Evolutionary conservation across 2,797 vertebrate genomes (phyloP).

Genomic region (Micromesistius poutassou): DNA sequence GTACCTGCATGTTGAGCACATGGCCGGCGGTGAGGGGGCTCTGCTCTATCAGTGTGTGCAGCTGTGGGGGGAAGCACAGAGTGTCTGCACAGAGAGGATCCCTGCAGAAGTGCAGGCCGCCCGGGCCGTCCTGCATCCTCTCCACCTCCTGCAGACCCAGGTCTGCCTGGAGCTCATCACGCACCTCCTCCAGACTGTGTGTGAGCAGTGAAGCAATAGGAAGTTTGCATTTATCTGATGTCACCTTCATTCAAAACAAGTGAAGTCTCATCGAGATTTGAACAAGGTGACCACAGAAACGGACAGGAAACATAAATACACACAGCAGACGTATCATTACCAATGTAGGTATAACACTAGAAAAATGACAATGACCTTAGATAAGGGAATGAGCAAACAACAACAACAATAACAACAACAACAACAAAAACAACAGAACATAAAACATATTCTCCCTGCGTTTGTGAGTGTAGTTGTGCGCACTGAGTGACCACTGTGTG

Average conservation of each 20-base stretch:
- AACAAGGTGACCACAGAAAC: not conserved
- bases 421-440: not conserved
- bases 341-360: not conserved
- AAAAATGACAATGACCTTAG: not conserved
- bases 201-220: not conserved
- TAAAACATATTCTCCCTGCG: not conserved
- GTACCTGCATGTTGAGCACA: conserved; percentile 84
- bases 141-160: conserved; percentile 70
- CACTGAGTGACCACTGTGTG: conserved; percentile 40
- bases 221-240: not conserved
- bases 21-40: conserved; percentile 68
- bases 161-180: conserved; percentile 61
- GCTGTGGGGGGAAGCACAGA: conserved; percentile 78
- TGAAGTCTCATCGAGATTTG: not conserved
- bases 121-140: conserved; percentile 48
- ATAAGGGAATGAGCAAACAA: not conserved
- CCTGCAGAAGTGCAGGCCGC: conserved; percentile 71
- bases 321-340: not conserved
- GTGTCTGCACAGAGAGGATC: conserved; percentile 85
- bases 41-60: conserved; percentile 69
- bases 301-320: not conserved
- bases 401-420: not conserved
- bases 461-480: not conserved
- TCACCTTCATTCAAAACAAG: not conserved
- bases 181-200: conserved; percentile 78